Evolutionary conservation across 1,140 invertebrate genomes (phyloP).

Genomic region (Heliconius hewitsoni): DNA sequence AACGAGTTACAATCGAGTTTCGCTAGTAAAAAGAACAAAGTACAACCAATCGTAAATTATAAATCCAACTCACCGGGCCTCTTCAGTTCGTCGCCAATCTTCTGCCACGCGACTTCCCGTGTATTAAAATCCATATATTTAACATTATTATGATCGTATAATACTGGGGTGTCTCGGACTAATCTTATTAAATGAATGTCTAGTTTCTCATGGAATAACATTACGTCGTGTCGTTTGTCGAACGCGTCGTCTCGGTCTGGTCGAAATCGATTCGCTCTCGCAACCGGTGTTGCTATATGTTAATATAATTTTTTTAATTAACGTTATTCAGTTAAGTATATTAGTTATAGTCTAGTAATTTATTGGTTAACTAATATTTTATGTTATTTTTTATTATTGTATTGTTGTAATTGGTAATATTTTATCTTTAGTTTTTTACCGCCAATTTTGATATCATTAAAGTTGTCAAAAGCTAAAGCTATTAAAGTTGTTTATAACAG

Average conservation of each 20-base stretch:
- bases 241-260: slow-evolving; percentile 41
- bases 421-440: not conserved
- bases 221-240: slow-evolving; percentile 44
- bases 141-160: slow-evolving; percentile 64
- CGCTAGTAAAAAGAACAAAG: slow-evolving; percentile 33
- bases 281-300: slow-evolving; percentile 36
- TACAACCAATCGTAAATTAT: slow-evolving; percentile 52
- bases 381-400: not conserved
- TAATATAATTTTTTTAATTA: not conserved
- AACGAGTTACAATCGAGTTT: slow-evolving; percentile 39
- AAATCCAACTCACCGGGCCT: slow-evolving; percentile 64
- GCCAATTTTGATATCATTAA: not conserved
- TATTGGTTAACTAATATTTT: not conserved
- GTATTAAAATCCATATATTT: slow-evolving; percentile 74
- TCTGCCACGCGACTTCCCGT: slow-evolving; percentile 72
- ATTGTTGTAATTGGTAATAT: not conserved
- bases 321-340: not conserved
- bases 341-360: not conserved
- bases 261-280: slow-evolving; percentile 43
- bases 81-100: slow-evolving; percentile 70
- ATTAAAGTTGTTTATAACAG: too few species aligned
- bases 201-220: slow-evolving; percentile 62
- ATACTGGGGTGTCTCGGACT: slow-evolving; percentile 57
- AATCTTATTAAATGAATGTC: slow-evolving; percentile 62
- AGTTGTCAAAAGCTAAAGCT: not conserved